Percentiles rank a stretch among this genome's conserved stretches.
Evolutionary conservation across 64 coral and sea anemone species (phyloP).

Genomic region (Exaiptasia diaphana): DNA sequence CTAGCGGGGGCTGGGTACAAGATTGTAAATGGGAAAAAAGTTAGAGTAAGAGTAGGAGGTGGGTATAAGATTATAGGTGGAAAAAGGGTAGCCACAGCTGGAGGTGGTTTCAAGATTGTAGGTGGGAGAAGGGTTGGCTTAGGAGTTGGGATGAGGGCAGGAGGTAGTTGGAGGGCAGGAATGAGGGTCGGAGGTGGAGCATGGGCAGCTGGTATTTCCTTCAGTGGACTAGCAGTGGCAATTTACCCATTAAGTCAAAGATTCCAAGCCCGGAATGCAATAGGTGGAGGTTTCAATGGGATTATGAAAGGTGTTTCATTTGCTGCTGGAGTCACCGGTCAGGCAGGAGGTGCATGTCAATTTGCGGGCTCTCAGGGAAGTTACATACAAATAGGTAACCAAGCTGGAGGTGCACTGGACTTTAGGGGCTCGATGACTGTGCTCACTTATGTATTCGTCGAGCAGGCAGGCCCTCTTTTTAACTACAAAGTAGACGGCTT

Average conservation of each 20-base stretch:
- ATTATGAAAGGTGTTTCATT: not conserved
- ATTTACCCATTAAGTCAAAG: not conserved
- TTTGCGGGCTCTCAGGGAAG: slow-evolving; percentile 12
- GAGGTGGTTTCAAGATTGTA: not conserved
- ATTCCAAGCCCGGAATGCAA: not conserved
- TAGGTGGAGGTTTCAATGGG: not conserved
- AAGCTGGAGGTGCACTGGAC: slow-evolving; percentile 1
- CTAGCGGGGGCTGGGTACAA: no score
- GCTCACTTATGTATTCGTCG: not conserved
- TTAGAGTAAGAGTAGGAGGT: no score
- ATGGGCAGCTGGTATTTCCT: not conserved
- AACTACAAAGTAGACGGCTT: slow-evolving; percentile 22
- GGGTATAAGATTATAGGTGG: no score
- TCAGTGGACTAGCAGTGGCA: not conserved
- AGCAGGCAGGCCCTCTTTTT: slow-evolving; percentile 4
- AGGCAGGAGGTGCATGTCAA: not conserved
- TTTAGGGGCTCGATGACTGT: not conserved
- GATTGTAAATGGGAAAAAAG: no score
- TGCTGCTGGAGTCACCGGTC: not conserved
- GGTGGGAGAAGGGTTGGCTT: not conserved
- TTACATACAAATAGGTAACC: slow-evolving; percentile 35
- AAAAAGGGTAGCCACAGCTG: not conserved
- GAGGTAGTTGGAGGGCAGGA: no score
- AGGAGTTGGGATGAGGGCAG: no score
- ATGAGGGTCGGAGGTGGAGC: not conserved